phyloP scores from a whole-genome alignment of 2,888 invertebrate genomes.

The Cerastis leucographa region DNA sequence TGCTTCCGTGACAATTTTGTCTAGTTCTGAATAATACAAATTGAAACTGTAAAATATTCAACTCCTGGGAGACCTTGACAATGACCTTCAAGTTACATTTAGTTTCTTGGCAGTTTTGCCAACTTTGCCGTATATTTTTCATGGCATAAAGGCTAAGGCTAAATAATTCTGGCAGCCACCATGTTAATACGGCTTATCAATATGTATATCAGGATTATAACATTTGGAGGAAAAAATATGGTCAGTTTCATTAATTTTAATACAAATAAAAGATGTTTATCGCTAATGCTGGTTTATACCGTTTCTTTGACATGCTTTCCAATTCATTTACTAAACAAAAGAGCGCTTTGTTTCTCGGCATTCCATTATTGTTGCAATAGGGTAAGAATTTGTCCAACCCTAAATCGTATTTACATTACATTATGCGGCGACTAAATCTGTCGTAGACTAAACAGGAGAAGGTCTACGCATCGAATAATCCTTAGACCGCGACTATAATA shows the following conservation, averaged over 20 bases:
- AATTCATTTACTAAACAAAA: not conserved
- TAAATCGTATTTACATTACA: not conserved
- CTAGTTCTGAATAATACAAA: constrained; percentile 6
- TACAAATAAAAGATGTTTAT: constrained; percentile 30
- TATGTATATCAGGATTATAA: constrained; percentile 29
- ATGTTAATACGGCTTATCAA: constrained; percentile 40
- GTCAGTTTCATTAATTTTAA: constrained; percentile 10
- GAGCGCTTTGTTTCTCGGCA: not conserved
- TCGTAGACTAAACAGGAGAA: not conserved
- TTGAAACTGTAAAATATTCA: constrained; percentile 8
- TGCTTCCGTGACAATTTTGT: not conserved
- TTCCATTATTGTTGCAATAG: not conserved
- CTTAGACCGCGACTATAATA: too few species aligned
- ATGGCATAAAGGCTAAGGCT: constrained; percentile 46
- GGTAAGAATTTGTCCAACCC: not conserved
- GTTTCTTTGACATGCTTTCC: not conserved
- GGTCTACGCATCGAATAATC: not conserved
- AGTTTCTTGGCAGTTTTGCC: constrained; percentile 63
- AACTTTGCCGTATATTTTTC: constrained; percentile 61
- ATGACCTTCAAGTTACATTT: constrained; percentile 63
- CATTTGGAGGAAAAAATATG: constrained; percentile 14
- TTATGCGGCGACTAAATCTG: not conserved
- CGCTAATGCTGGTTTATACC: not conserved
- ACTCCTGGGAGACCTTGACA: constrained; percentile 58
- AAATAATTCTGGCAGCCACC: constrained; percentile 38